Percentiles rank a stretch among this genome's conserved stretches.
Conservation (phyloP, 2,113 vertebrate genomes). For the Neolamprologus caudopunctatus region DNA sequence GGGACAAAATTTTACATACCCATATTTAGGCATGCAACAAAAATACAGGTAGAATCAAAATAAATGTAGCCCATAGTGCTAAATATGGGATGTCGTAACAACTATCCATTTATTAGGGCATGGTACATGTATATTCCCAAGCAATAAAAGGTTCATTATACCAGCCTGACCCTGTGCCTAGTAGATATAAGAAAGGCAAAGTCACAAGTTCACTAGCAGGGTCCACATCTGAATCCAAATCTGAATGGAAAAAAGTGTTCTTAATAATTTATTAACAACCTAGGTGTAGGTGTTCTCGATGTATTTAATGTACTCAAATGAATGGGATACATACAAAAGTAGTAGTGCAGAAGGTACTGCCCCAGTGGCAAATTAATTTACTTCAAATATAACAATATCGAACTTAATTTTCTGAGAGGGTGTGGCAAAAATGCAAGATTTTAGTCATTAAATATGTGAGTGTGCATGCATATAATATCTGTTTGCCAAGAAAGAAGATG, state of each 20-base stretch:
- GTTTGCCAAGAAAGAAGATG: background rate
- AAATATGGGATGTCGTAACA: background rate
- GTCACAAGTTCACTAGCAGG: background rate
- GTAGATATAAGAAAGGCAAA: background rate
- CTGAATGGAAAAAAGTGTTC: background rate
- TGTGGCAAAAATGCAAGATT: background rate
- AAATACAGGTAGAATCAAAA: background rate
- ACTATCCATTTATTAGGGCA: background rate
- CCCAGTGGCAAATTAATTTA: background rate
- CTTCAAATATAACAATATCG: background rate
- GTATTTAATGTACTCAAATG: background rate
- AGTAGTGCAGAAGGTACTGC: background rate
- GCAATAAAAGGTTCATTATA: background rate
- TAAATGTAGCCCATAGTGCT: background rate
- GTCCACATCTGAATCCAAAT: background rate
- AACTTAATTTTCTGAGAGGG: background rate
- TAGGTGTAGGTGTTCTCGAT: background rate
- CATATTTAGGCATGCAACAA: background rate
- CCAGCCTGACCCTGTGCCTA: no score
- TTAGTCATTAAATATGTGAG: background rate
- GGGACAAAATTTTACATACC: background rate
- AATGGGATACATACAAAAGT: background rate
- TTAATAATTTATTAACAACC: background rate
- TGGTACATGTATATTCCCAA: background rate
- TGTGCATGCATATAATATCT: background rate